Percentiles rank a stretch among this genome's conserved stretches.
phyloP scores from a whole-genome alignment of 1,140 invertebrate species.

The Papilio glaucus region DNA sequence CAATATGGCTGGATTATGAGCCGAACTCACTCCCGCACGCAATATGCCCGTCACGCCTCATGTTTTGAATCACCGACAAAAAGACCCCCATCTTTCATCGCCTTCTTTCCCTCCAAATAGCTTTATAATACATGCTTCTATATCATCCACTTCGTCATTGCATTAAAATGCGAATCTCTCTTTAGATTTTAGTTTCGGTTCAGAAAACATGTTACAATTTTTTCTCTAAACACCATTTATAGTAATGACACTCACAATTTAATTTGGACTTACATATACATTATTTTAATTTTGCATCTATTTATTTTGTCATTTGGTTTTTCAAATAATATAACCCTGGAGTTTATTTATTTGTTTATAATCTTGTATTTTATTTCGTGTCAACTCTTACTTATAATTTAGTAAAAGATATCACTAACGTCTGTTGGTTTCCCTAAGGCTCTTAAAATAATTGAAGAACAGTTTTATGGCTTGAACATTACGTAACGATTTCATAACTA shows the following conservation, averaged over 20 bases:
- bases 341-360: no score
- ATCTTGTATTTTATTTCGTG: neutral
- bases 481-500: conserved; percentile 39
- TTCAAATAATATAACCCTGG: no score
- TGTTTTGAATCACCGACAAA: conserved; percentile 57
- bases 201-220: no score
- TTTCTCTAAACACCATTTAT: no score
- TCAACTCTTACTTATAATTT: neutral
- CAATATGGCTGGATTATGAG: conserved; percentile 62
- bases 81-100: conserved; percentile 59
- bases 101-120: conserved; percentile 56
- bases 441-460: conserved; percentile 19
- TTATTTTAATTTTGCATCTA: no score
- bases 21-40: conserved; percentile 56
- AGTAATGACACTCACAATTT: no score
- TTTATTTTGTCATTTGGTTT: no score
- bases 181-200: neutral
- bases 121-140: conserved; percentile 51
- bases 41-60: conserved; percentile 63
- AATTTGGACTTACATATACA: no score
- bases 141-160: conserved; percentile 54
- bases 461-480: conserved; percentile 35
- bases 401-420: neutral
- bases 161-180: neutral
- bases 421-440: conserved; percentile 16